phyloP scores from a whole-genome alignment of 1,140 invertebrate species.

The Caenorhabditis briggsae region DNA sequence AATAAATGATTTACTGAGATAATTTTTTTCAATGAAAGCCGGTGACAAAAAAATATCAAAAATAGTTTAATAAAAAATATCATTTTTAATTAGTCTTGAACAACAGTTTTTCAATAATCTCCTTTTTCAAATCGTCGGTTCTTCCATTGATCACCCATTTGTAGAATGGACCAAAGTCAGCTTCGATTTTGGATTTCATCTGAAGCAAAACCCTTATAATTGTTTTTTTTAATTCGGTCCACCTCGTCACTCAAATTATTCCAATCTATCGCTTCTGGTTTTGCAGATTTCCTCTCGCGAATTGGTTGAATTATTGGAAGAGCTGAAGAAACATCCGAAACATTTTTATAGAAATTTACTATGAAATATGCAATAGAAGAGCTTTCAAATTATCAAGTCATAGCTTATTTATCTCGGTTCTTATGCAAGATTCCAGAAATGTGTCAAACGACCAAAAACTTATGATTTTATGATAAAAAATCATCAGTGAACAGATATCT shows the following conservation, averaged over 20 bases:
- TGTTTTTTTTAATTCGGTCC: no score
- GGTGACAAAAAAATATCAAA: no score
- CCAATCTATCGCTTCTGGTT: background rate
- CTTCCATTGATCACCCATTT: conserved; percentile 54
- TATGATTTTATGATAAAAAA: no score
- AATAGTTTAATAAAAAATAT: no score
- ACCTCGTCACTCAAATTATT: conserved; percentile 30
- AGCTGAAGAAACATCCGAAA: background rate
- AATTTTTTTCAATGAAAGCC: no score
- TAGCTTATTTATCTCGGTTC: no score
- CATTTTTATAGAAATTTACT: no score
- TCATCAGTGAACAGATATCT: no score
- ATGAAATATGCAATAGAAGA: no score
- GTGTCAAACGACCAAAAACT: no score
- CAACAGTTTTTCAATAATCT: conserved; percentile 34
- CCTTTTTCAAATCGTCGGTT: conserved; percentile 48
- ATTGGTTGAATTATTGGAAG: conserved; percentile 21
- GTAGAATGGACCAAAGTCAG: conserved; percentile 56
- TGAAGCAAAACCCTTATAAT: background rate
- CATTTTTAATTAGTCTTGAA: conserved; percentile 35
- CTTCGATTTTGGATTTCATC: conserved; percentile 32
- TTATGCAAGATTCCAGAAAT: no score
- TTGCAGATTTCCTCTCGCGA: conserved; percentile 28
- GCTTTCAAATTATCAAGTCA: no score
- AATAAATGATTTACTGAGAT: background rate